Conservation (phyloP, 2,797 vertebrate genomes). For the Gymnothorax reevesii region DNA sequence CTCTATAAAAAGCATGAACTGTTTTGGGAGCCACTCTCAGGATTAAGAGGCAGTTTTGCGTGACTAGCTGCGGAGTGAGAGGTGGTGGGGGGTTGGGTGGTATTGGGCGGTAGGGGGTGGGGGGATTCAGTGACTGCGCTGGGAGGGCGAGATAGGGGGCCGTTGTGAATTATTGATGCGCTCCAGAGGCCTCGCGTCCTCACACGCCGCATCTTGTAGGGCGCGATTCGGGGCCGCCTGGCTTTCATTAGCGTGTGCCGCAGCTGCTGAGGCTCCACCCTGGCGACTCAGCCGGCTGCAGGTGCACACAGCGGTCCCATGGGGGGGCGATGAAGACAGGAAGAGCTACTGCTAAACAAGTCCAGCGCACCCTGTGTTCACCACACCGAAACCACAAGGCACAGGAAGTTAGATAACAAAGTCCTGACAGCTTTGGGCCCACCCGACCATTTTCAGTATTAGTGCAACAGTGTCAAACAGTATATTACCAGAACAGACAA, state of each 20-base stretch:
- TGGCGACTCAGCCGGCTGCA: slow-evolving; percentile 36
- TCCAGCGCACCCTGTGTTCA: neutral
- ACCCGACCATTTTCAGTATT: neutral
- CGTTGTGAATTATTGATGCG: slow-evolving; percentile 74
- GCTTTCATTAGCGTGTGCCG: neutral
- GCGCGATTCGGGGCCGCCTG: slow-evolving; percentile 50
- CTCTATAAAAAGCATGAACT: slow-evolving; percentile 41
- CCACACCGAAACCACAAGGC: neutral
- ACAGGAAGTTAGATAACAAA: neutral
- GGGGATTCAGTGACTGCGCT: slow-evolving; percentile 17
- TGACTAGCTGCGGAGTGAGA: slow-evolving; percentile 5
- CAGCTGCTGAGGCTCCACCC: slow-evolving; percentile 38
- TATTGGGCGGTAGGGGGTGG: neutral
- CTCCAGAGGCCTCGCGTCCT: slow-evolving; percentile 55
- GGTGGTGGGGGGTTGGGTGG: neutral
- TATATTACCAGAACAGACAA: no score
- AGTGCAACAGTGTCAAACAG: no score
- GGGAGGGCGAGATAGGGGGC: slow-evolving; percentile 40
- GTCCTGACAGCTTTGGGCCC: no score
- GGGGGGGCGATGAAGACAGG: neutral
- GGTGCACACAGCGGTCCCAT: slow-evolving; percentile 16
- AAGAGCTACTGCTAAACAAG: neutral
- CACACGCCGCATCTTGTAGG: slow-evolving; percentile 51
- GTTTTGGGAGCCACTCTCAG: slow-evolving; percentile 39
- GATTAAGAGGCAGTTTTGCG: slow-evolving; percentile 38